phyloP scores from a whole-genome alignment of 92 coral and sea anemone species.

The Epizoanthus fatuus region DNA sequence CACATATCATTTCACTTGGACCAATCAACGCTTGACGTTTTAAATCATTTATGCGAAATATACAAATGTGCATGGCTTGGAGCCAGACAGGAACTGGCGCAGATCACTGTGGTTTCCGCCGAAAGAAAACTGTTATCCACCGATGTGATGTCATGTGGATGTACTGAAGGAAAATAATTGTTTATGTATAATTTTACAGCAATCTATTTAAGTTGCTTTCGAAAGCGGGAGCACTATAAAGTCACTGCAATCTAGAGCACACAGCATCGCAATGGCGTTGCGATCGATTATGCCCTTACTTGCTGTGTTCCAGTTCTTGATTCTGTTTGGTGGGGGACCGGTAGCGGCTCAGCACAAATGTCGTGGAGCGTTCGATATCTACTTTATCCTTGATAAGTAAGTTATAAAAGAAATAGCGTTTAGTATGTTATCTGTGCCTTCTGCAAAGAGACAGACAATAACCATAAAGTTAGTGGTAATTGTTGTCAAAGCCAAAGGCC shows the following conservation, averaged over 20 bases:
- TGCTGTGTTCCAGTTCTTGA: slow-evolving; percentile 3
- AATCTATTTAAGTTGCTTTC: background rate
- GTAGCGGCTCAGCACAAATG: slow-evolving; percentile 38
- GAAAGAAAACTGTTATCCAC: slow-evolving; percentile 3
- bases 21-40: slow-evolving; percentile 2
- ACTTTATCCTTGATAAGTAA: slow-evolving; percentile 42
- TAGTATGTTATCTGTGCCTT: too few relatives aligned
- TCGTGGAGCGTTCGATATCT: slow-evolving; percentile 43
- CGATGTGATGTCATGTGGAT: background rate
- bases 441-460: too few relatives aligned
- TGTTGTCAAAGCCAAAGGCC: too few relatives aligned
- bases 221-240: background rate
- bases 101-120: background rate
- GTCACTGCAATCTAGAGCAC: background rate
- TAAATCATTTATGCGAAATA: background rate
- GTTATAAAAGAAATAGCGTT: background rate
- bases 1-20: background rate
- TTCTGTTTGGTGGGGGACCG: background rate
- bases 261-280: background rate
- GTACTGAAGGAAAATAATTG: background rate
- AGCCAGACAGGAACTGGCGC: slow-evolving; percentile 19
- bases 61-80: background rate
- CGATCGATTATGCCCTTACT: background rate
- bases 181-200: background rate
- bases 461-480: too few relatives aligned